Evolutionary conservation across 2,888 invertebrate genomes (phyloP), one percentile per base, ranked within the genome.

Genomic region (Catonia carolina): DNA sequence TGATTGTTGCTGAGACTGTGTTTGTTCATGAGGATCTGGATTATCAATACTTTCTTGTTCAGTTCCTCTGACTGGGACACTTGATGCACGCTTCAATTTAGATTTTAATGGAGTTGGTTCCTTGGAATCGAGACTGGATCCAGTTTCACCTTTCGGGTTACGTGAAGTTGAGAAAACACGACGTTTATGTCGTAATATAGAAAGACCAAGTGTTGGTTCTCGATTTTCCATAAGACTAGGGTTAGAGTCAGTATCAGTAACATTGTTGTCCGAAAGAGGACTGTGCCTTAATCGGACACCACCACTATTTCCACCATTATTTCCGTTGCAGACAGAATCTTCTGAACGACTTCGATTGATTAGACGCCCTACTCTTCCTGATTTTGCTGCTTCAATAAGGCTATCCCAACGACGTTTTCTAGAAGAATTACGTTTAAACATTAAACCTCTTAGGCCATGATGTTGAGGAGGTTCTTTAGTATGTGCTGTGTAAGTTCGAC

Each of bases 341-440:
- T 91, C 90, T 2, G 90, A 90, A 64, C 85, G 78, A 62, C 76
- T 78, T 59, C 87, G 79, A 27, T 89, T 89, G 63, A 90, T 85
- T 67, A 91, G 79, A 61, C 87, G 79, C 22, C 87, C 85, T 49
- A 90, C 87, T 67, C 84, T 81, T 23, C 88, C 89, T 60, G 85
- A 83, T 68, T 87, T 86, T 39, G 91, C 89, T 45, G 91, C 90
- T 70, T 91, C 90, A 69, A 91, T 90, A 60, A 91, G 77, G 37
- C 90, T 89, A 60, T 73, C 73, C 73, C 73, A 73, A 41, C 71
- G 70, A 41, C 69, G 66, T 61, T 73, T 72, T 27, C 65, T 61
- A 48, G 65, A 61, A 55, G 62, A 53, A 59, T 56, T 61, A 10
- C 59, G 55, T 33, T 62, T 61, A 55, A 58, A 59, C 55, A 60